Conservation (phyloP, 2,113 vertebrate genomes). For the Phaetusa simplex region DNA sequence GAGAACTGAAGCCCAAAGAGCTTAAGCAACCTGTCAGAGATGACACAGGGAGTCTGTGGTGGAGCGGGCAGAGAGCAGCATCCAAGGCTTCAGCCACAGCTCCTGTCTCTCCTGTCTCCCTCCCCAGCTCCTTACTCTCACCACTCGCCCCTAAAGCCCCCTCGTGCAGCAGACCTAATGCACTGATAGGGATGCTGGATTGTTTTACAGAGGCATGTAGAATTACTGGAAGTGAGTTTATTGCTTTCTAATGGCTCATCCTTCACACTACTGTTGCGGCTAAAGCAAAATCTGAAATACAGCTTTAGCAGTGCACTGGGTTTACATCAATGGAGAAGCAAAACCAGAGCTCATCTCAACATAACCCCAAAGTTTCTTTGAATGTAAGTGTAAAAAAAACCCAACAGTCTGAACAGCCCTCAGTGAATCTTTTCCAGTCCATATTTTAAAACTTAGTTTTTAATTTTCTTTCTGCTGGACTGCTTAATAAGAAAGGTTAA, state of each 20-base stretch:
- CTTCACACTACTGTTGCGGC: not conserved
- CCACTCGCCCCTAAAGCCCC: not conserved
- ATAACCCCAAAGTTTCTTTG: not conserved
- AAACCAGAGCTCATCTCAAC: not conserved
- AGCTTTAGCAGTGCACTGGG: not conserved
- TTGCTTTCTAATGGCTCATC: not conserved
- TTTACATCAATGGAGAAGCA: not conserved
- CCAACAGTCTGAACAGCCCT: not conserved
- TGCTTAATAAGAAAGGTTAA: not conserved
- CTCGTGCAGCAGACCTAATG: not conserved
- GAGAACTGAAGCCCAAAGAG: not conserved
- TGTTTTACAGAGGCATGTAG: accelerated
- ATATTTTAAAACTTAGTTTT: not conserved
- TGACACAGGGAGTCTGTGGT: not conserved
- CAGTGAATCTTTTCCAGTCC: not conserved
- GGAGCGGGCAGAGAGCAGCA: not conserved
- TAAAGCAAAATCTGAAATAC: not conserved
- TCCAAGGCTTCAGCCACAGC: not conserved
- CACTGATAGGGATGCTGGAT: not conserved
- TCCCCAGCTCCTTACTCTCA: not conserved
- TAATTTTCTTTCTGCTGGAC: not conserved
- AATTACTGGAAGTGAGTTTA: not conserved
- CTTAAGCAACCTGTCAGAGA: not conserved
- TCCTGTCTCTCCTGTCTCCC: not conserved
- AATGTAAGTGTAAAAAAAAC: not conserved